phyloP scores from a whole-genome alignment of 92 coral and sea anemone genomes.

The Nematostella vectensis region DNA sequence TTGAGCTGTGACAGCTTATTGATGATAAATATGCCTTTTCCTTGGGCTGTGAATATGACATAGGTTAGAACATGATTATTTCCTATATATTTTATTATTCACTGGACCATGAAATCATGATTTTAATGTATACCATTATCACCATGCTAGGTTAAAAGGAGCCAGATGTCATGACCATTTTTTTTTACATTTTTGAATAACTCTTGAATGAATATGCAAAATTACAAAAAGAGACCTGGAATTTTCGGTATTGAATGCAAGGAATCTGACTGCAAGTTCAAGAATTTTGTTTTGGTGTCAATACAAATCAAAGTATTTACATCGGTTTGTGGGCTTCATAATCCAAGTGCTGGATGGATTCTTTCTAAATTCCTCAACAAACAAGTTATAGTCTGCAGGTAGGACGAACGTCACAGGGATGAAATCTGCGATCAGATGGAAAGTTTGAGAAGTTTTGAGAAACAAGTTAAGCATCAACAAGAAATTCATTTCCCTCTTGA shows the following conservation, averaged over 20 bases:
- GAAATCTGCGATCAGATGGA: slow-evolving; percentile 55
- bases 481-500: too few relatives aligned
- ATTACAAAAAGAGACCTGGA: too few relatives aligned
- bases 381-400: slow-evolving; percentile 94
- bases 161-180: too few relatives aligned
- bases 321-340: slow-evolving; percentile 91
- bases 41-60: slow-evolving; percentile 61
- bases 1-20: slow-evolving; percentile 92
- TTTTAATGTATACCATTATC: too few relatives aligned
- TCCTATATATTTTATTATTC: neutral
- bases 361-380: slow-evolving; percentile 95
- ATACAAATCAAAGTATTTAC: slow-evolving; percentile 27
- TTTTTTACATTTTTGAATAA: too few relatives aligned
- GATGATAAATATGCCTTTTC: slow-evolving; percentile 96
- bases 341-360: slow-evolving; percentile 98
- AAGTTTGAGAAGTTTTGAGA: neutral
- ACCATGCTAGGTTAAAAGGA: too few relatives aligned
- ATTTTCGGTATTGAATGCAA: too few relatives aligned
- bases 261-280: too few relatives aligned
- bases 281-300: too few relatives aligned
- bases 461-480: too few relatives aligned
- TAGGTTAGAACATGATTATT: neutral
- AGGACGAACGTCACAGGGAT: slow-evolving; percentile 93
- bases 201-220: too few relatives aligned
- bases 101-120: neutral